A percentile compares a stretch with the other conserved stretches of the same genome.
These are phyloP conservation scores for Propithecus perrieri DNA, from an alignment of 2,797 vertebrate species.

Conservation along the genomic window DNA sequence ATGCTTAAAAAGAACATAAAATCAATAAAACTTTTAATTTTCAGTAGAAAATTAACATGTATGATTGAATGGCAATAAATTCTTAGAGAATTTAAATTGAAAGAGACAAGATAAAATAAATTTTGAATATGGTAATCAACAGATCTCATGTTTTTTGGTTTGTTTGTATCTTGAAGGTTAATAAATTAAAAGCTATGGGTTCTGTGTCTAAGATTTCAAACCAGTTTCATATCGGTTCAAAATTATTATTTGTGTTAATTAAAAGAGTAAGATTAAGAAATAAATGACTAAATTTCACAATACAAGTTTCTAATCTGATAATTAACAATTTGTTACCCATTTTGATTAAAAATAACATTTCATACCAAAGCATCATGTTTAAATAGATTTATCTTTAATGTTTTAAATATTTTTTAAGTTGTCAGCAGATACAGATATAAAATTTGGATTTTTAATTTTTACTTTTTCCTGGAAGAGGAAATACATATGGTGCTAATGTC, in stretches of 20 bases:
- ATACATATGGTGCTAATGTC: neutral
- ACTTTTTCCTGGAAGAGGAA: neutral
- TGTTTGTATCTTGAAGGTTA: neutral
- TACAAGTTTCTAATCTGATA: neutral
- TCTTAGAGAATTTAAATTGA: neutral
- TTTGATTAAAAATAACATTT: conserved; percentile 43
- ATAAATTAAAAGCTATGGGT: neutral
- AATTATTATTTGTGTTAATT: conserved; percentile 33
- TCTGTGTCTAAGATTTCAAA: neutral
- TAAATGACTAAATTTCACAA: neutral
- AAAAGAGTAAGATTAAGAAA: neutral
- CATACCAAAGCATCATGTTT: neutral
- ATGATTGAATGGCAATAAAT: neutral
- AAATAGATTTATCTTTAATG: neutral
- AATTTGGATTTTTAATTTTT: neutral
- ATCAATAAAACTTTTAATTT: neutral
- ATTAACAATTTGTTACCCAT: neutral
- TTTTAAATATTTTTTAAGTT: conserved; percentile 22
- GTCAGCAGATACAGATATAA: neutral
- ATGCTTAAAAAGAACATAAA: neutral
- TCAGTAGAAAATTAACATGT: neutral
- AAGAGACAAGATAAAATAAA: neutral
- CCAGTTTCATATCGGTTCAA: neutral
- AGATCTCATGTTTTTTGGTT: neutral
- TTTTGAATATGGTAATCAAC: neutral